These are phyloP conservation scores for Synanthedon formicaeformis DNA, from an alignment of 2,888 invertebrate genomes.

Conservation along the genomic window DNA sequence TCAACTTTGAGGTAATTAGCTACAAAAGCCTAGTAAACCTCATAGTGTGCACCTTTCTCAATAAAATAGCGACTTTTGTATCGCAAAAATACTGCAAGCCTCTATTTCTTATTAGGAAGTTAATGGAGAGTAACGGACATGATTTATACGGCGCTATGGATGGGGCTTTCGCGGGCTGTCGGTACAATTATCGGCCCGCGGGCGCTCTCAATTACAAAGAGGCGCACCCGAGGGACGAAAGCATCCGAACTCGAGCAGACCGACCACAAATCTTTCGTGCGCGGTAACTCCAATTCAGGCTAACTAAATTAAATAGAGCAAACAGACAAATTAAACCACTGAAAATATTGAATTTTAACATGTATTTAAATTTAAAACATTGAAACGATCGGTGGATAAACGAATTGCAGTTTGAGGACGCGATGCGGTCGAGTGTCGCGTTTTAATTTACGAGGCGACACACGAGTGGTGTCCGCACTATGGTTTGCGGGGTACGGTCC, in stretches of 20 bases:
- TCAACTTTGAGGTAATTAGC: not conserved
- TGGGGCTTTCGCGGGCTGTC: conserved; percentile 39
- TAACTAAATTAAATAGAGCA: conserved; percentile 36
- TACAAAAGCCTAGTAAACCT: too few species aligned
- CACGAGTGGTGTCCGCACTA: conserved; percentile 54
- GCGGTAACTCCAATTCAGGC: conserved; percentile 4
- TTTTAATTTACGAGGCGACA: conserved; percentile 70
- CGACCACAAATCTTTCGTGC: conserved; percentile 55
- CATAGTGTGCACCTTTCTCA: too few species aligned
- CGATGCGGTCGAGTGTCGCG: conserved; percentile 57
- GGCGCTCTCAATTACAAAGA: conserved; percentile 69
- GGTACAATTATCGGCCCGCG: conserved; percentile 65
- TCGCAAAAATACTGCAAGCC: conserved; percentile 47
- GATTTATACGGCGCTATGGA: conserved; percentile 51
- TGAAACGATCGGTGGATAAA: conserved; percentile 41
- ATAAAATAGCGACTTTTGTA: not conserved
- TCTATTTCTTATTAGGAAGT: conserved; percentile 65
- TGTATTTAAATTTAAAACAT: conserved; percentile 12
- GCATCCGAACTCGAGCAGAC: conserved; percentile 39
- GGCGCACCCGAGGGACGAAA: conserved; percentile 62
- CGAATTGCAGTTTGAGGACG: conserved; percentile 50
- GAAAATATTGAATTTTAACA: not conserved
- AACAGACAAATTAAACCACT: conserved; percentile 14
- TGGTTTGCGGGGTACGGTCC: conserved; percentile 31
- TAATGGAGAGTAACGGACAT: conserved; percentile 69